These are phyloP conservation scores for Cantharis rustica DNA, from an alignment of 2,888 invertebrate genomes.

Conservation along the genomic window DNA sequence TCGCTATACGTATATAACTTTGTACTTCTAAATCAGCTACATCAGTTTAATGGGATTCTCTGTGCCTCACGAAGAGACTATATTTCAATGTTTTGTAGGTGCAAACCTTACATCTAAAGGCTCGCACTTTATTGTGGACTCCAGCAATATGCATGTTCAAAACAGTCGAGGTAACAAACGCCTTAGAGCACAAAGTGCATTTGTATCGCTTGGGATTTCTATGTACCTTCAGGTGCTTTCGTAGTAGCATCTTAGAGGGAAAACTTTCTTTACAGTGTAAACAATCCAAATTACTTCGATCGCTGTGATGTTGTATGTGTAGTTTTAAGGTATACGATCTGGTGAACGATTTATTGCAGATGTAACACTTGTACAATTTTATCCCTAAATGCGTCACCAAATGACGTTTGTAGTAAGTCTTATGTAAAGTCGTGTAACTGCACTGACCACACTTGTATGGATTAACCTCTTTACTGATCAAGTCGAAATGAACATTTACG, in stretches of 20 bases:
- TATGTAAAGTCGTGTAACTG: neutral
- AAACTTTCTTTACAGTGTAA: conserved; percentile 5
- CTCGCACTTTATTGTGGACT: conserved; percentile 1
- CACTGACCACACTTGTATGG: conserved; percentile 3
- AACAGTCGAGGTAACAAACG: neutral
- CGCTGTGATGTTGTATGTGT: neutral
- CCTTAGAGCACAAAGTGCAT: neutral
- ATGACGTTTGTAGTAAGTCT: neutral
- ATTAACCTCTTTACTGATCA: neutral
- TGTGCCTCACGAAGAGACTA: neutral
- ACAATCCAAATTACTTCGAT: neutral
- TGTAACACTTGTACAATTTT: conserved; percentile 6
- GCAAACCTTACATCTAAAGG: neutral
- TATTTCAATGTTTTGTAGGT: neutral
- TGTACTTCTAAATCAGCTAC: neutral
- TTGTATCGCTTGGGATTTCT: conserved; percentile 3
- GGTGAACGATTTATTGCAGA: conserved; percentile 11
- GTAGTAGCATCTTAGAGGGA: neutral
- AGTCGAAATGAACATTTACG: neutral
- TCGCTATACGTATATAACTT: neutral
- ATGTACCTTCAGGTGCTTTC: conserved; percentile 8
- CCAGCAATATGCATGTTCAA: neutral
- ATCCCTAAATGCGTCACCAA: conserved; percentile 4
- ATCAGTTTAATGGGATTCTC: neutral
- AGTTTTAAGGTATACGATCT: neutral